Base-by-base conservation (phyloP, 2,797 vertebrate genomes). In the Dermochelys coriacea region DNA sequence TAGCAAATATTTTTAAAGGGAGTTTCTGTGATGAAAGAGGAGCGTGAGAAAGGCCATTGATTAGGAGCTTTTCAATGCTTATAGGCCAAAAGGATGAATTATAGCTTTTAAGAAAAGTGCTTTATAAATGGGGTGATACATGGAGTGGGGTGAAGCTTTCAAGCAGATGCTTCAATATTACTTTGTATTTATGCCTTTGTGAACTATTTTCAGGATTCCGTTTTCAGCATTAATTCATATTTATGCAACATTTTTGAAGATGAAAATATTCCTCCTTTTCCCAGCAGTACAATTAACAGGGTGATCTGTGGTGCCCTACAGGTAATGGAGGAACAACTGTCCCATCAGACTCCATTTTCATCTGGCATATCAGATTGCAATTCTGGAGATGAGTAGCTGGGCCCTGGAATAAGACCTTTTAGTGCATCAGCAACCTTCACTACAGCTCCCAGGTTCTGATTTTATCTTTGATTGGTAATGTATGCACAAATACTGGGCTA, bases 1-100 rank as follows among this genome's bases (percentile, higher is more conserved):
- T 96, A 97, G 96, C 95, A 97, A 93, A 61, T 85, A 89, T 82
- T 49, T 79, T 90, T 82, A 55, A n/a, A 50, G 55, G 45, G 89
- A 61, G 78, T 94, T 89, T 95, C 81, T 93, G 47, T 27, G 15
- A 64, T 79, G 83, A 64, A 80, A 93, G 80, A 61, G 78, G 81
- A 3, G 27, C 86, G 86, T 95, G 92, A 96, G 93, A 91, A 97
- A 94, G 88, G 95, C 79, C 79, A 75, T 86, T 95, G 85, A 92
- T 88, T 54, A 90, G 89, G 82, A 93, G 91, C 68, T 94, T 97
- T 96, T 18, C 64, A 45, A 82, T 79, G 52, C 82, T 87, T 88
- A 71, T 2, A 83, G 93, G 80, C 89, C 91, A 90, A 89, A 86
- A 27, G 0, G 1, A 93, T 80, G 89, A 96, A 90, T 90, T 91